Base-by-base conservation (phyloP, 2,888 invertebrate species). In the Andrena chrysosceles region DNA sequence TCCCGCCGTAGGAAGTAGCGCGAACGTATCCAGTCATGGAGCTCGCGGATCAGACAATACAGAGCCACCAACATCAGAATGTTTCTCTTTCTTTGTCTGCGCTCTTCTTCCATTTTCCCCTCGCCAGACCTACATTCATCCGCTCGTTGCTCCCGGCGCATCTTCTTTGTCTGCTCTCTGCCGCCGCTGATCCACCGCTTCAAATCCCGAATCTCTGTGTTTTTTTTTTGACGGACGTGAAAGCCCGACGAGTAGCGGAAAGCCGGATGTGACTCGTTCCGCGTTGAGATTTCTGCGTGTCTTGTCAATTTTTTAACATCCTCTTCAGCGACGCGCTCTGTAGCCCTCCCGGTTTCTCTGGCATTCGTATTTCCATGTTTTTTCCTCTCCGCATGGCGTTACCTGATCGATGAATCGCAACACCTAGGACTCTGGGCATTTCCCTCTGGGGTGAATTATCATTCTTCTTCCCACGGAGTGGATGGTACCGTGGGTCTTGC, bases 221-320 rank as follows among this genome's bases (percentile, higher is more conserved):
- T 10, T 10, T 33, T 52, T 80, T 76, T 64, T 75, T 75, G 81
- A 83, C 78, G 69, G 74, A 81, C 81, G 75, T 72, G 69, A 87
- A 87, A 83, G 76, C 81, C 56, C 69, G 71, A 33, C 71, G 66
- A 68, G 70, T 62, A 29, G 73, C 74, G 68, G 62, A 84, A 84
- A 86, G 81, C 75, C 81, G 84, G 75, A 68, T 67, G 62, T 68
- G 85, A 64, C 75, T 67, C 35, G 33, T 71, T 68, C 73, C 71
- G 35, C 70, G 56, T 31, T 63, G 74, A 68, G 77, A 80, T 81
- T 83, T 76, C 60, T 82, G 60, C 78, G 67, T 60, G 78, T 86
- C 74, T 77, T 85, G 85, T 87, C 82, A 85, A 86, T 85, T 85
- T 86, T 77, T 79, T 73, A 69, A 63, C 70, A 77, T 87, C 63